Conservation (phyloP, 37 sponge, comb jelly and placozoan species). For the Aplysina aerophoba region DNA sequence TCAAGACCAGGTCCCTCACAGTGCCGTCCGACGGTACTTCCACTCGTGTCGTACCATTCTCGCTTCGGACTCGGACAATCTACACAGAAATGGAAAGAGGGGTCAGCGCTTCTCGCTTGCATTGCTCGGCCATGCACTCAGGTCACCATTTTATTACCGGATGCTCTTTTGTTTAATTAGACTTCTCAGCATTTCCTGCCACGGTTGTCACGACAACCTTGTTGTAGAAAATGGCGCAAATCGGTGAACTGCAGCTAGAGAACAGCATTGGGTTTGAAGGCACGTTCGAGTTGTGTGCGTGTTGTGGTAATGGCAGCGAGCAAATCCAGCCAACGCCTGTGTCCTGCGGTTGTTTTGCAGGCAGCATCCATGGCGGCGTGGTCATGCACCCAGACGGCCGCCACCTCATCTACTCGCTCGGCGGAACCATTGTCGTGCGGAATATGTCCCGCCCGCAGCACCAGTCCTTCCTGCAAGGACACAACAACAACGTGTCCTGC, state of each 20-base stretch:
- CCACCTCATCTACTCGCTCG: slow-evolving; percentile 90
- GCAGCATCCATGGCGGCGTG: slow-evolving; percentile 79
- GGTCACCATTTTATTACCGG: slow-evolving; percentile 20
- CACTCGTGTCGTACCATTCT: slow-evolving; percentile 83
- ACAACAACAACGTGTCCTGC: slow-evolving; percentile 90
- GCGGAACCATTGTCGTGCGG: slow-evolving; percentile 87
- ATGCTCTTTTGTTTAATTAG: neutral
- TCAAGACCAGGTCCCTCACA: slow-evolving; percentile 46
- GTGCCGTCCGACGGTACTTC: slow-evolving; percentile 43
- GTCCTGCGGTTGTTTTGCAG: slow-evolving; percentile 66
- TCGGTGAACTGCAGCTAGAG: slow-evolving; percentile 54
- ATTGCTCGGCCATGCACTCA: neutral
- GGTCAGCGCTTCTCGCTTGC: too few relatives aligned
- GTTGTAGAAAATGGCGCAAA: slow-evolving; percentile 4
- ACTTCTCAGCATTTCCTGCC: neutral
- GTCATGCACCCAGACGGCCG: slow-evolving; percentile 87
- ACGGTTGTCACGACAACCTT: slow-evolving; percentile 6
- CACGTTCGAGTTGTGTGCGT: neutral
- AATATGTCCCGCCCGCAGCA: slow-evolving; percentile 56
- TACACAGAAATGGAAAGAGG: slow-evolving; percentile 9
- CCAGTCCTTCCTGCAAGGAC: slow-evolving; percentile 91
- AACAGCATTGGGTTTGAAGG: slow-evolving; percentile 85
- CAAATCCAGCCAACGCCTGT: neutral
- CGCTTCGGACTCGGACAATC: slow-evolving; percentile 78
- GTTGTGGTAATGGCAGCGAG: too few relatives aligned